Percentiles rank a stretch among this genome's conserved stretches.
phyloP scores from a whole-genome alignment of 2,113 vertebrate species.

The Galbula dea region DNA sequence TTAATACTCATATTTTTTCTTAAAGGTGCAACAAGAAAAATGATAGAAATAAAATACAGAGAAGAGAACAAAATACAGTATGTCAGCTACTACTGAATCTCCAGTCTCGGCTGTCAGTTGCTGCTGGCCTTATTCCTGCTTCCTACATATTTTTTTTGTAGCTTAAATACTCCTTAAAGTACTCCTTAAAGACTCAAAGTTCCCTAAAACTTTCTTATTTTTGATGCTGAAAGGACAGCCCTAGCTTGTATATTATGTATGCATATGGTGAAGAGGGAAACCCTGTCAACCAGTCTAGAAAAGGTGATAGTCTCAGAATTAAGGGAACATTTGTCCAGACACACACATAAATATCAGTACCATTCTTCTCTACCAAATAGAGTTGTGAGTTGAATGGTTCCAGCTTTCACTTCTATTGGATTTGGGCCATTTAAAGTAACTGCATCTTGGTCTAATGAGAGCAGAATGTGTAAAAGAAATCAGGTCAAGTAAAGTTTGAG shows the following conservation, averaged over 20 bases:
- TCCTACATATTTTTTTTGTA: not conserved
- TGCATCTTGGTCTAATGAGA: not conserved
- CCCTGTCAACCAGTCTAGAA: not conserved
- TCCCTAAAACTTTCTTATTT: not conserved
- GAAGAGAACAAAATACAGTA: not conserved
- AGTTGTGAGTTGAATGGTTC: not conserved
- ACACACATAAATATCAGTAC: not conserved
- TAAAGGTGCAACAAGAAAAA: not conserved
- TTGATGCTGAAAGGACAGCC: not conserved
- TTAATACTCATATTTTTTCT: not conserved
- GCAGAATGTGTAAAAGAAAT: not conserved
- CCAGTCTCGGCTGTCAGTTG: not conserved
- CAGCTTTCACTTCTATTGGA: not conserved
- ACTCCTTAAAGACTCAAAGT: not conserved
- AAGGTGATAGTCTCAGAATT: not conserved
- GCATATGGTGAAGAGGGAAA: not conserved
- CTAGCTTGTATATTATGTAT: not conserved
- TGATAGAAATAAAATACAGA: not conserved
- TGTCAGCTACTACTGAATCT: not conserved
- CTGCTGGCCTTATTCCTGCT: not conserved
- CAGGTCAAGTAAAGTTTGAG: not conserved
- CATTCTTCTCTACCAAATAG: not conserved
- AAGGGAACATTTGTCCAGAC: not conserved
- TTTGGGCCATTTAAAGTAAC: not conserved
- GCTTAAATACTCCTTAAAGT: no score